Evolutionary conservation across 2,888 invertebrate species (phyloP).

Genomic region (Polydesmus complanatus): DNA sequence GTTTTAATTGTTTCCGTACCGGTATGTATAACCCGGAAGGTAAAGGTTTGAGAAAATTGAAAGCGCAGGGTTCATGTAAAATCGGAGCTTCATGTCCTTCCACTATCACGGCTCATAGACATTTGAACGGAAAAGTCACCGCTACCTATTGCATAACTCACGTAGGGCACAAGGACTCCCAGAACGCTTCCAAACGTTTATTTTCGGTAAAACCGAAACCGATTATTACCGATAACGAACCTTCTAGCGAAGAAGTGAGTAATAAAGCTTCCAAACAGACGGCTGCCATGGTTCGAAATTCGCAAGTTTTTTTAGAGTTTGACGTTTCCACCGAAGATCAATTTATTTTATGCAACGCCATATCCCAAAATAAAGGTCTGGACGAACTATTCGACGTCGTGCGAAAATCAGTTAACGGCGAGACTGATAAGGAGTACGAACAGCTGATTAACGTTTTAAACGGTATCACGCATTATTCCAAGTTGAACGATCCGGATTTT

Average conservation of each 20-base stretch:
- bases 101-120: constrained; percentile 3
- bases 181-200: neutral
- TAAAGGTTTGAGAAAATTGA: constrained; percentile 6
- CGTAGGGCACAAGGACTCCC: neutral
- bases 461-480: neutral
- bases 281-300: neutral
- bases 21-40: constrained; percentile 7
- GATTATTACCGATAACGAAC: neutral
- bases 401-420: neutral
- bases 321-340: neutral
- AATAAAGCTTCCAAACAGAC: neutral
- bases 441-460: neutral
- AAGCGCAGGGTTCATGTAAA: constrained; percentile 7
- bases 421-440: neutral
- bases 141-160: constrained; percentile 1
- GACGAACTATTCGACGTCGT: neutral
- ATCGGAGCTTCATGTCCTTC: constrained; percentile 8
- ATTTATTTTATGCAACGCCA: neutral
- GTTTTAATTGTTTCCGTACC: constrained; percentile 10
- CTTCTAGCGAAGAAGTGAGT: neutral
- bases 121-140: neutral
- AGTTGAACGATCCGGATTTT: neutral
- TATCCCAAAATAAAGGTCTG: neutral
- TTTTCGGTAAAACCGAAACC: neutral
- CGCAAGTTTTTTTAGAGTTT: neutral